Percentiles rank a stretch among this genome's conserved stretches.
Conservation (phyloP, 1,140 invertebrate species). For the Hydropsyche tenuis region DNA sequence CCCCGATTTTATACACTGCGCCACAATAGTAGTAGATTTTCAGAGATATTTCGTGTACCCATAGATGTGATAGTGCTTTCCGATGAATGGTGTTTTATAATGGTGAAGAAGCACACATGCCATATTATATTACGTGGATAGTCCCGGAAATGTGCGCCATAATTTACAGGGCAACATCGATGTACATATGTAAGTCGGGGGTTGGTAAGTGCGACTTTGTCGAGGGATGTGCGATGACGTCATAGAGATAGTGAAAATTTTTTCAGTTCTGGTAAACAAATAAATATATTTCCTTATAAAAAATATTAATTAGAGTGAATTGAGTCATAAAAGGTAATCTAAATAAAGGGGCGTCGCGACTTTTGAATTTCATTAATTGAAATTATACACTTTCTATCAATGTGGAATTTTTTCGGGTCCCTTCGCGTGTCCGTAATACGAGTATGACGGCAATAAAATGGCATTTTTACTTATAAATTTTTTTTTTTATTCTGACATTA, state of each 20-base stretch:
- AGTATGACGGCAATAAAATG: no score
- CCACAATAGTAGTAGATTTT: background rate
- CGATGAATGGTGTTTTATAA: background rate
- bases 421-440: background rate
- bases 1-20: background rate
- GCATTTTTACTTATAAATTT: no score
- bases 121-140: background rate
- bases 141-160: background rate
- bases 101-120: slow-evolving; percentile 3
- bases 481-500: background rate
- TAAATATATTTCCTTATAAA: background rate
- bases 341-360: slow-evolving; percentile 6
- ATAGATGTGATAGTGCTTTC: background rate
- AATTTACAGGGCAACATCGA: background rate
- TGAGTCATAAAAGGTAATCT: slow-evolving; percentile 1
- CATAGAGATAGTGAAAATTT: background rate
- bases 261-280: background rate
- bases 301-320: background rate
- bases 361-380: slow-evolving; percentile 19
- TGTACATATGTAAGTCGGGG: background rate
- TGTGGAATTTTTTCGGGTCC: background rate
- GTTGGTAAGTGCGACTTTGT: background rate
- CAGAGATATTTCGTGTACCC: background rate
- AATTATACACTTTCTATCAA: background rate
- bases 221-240: background rate